Evolutionary conservation across 2,797 vertebrate genomes (phyloP).

Genomic region (Nannoperca australis): DNA sequence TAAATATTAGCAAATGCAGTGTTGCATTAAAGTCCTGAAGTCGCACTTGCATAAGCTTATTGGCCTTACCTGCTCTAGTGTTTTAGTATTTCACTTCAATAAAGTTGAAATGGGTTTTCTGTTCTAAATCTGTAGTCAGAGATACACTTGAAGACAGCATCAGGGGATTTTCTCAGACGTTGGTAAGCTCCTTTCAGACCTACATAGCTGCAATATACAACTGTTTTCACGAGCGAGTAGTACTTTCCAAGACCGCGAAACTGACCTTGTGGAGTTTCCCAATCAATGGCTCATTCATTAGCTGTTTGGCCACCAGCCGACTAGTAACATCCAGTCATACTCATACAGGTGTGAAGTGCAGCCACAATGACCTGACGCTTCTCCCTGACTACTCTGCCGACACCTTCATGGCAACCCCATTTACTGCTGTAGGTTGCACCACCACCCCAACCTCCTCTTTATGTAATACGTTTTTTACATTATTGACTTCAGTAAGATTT

Average conservation of each 20-base stretch:
- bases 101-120: conserved; percentile 10
- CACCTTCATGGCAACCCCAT: not conserved
- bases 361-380: not conserved
- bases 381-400: not conserved
- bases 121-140: not conserved
- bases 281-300: conserved; percentile 3
- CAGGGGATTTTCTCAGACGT: not conserved
- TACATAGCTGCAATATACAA: not conserved
- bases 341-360: not conserved
- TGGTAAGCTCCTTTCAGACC: conserved; percentile 6
- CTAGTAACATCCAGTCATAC: not conserved
- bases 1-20: not conserved
- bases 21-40: conserved; percentile 8
- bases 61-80: conserved; percentile 3
- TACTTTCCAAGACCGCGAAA: not conserved
- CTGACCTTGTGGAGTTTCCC: not conserved
- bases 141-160: not conserved
- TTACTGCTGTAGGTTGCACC: not conserved
- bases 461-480: not conserved
- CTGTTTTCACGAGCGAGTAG: not conserved
- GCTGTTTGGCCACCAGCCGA: not conserved
- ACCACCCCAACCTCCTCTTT: not conserved
- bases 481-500: conserved; percentile 10
- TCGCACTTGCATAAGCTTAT: not conserved
- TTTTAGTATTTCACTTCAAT: conserved; percentile 23